A percentile compares a stretch with the other conserved stretches of the same genome.
Conservation (phyloP, 2,113 vertebrate species). For the Pangasianodon gigas region DNA sequence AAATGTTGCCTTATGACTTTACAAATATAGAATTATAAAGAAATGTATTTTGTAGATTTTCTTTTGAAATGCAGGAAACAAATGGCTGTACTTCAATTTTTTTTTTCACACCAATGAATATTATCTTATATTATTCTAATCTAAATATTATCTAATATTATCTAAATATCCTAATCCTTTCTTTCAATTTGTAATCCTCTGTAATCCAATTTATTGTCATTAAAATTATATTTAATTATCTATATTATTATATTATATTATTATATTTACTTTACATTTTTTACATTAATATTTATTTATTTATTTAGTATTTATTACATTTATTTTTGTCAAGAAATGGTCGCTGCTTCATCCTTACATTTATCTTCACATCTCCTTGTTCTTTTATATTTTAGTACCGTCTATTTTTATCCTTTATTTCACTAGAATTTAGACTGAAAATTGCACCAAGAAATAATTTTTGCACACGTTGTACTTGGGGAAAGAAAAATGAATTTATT, state of each 20-base stretch:
- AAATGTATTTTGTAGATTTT: neutral
- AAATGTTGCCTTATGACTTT: neutral
- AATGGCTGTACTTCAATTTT: neutral
- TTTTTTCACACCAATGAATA: neutral
- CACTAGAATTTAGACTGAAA: neutral
- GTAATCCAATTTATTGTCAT: neutral
- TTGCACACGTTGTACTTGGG: no score
- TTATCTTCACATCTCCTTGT: neutral
- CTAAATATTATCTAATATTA: neutral
- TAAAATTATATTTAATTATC: neutral
- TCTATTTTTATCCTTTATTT: neutral
- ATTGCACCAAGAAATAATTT: neutral
- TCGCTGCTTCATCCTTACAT: neutral
- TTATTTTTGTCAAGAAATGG: neutral
- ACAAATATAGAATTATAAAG: neutral
- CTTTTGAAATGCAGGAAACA: neutral
- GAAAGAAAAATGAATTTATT: neutral
- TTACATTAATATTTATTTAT: no score
- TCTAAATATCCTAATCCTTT: neutral
- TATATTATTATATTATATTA: no score
- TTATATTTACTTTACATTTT: no score
- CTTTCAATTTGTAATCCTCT: neutral
- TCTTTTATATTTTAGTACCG: neutral
- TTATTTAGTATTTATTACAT: neutral
- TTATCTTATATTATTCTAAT: neutral